Base-by-base conservation (phyloP, 2,797 vertebrate species). In the Arctocebus calabarensis region DNA sequence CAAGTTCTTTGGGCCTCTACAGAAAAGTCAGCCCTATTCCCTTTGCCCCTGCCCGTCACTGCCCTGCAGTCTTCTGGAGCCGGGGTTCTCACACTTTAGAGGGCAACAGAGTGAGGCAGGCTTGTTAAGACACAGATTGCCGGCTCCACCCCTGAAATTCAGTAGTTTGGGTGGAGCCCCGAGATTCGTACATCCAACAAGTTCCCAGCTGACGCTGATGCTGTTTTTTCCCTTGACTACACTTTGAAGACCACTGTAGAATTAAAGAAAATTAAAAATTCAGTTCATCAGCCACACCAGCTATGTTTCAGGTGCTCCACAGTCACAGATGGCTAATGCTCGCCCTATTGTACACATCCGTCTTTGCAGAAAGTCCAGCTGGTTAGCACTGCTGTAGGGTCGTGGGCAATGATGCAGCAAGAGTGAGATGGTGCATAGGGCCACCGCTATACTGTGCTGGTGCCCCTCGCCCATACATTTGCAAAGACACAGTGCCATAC, bases 61-160 rank as follows among this genome's bases (percentile, higher is more conserved):
- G 19, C 83, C 83, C 74, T 1, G 9, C 7, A 11, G 40, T n/a
- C 81, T 84, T 68, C 78, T 32, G 40, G 20, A 81, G 64, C 66
- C 0, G 59, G 32, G 43, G 48, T 93, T 92, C 93, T 95, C 91
- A 97, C 93, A 86, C 92, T 70, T 40, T 0, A 20, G n/a, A 52
- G 70, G 27, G 23, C 79, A 55, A 81, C 11, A 0, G 40, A 84
- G n/a, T 8, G 27, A 66, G 40, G 25, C 77, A 82, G 22, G 52
- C 91, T 88, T 92, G 22, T 93, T 87, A 77, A 84, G 81, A 61
- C 94, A 94, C 92, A 84, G 92, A 52, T 32, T 34, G 16, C 34
- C n/a, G 0, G 34, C 79, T 77, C 83, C 93, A 78, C 83, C 73
- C 90, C 45, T 45, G 81, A 61, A 43, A 75, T 84, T 94, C 77